Evolutionary conservation across 2,888 invertebrate genomes (phyloP).

Genomic region (Drosophila fulvimacula): DNA sequence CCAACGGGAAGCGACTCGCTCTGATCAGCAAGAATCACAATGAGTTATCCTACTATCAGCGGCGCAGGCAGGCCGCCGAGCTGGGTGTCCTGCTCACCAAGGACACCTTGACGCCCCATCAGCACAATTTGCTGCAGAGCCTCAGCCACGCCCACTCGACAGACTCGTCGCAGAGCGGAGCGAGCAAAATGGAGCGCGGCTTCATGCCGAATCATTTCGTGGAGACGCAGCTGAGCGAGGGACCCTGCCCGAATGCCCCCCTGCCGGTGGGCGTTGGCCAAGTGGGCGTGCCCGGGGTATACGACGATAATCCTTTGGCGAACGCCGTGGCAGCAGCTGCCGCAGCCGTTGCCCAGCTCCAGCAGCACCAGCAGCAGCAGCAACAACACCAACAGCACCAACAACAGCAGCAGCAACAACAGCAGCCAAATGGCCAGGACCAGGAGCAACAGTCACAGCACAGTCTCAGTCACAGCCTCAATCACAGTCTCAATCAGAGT

Average conservation of each 20-base stretch:
- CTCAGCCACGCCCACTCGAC: conserved; percentile 77
- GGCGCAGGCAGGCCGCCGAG: conserved; percentile 82
- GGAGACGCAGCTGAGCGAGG: conserved; percentile 82
- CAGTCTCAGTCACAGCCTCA: conserved; percentile 22
- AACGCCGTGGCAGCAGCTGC: conserved; percentile 67
- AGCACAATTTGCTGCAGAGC: conserved; percentile 75
- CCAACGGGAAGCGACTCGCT: conserved; percentile 82
- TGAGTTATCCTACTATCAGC: conserved; percentile 84
- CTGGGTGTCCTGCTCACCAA: conserved; percentile 82
- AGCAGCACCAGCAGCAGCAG: conserved; percentile 52
- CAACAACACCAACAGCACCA: conserved; percentile 48
- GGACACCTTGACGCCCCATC: conserved; percentile 73
- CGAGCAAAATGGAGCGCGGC: conserved; percentile 79
- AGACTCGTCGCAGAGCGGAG: conserved; percentile 80
- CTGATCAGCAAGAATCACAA: conserved; percentile 82
- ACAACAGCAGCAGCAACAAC: conserved; percentile 36
- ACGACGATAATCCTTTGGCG: conserved; percentile 66
- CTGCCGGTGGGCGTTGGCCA: conserved; percentile 27
- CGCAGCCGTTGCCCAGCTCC: conserved; percentile 57
- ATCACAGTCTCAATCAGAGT: conserved; percentile 24
- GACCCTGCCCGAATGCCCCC: conserved; percentile 29
- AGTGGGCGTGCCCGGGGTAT: conserved; percentile 42
- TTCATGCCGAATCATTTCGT: conserved; percentile 84
- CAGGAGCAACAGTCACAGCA: conserved; percentile 24
- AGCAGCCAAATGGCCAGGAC: conserved; percentile 28